phyloP scores from a whole-genome alignment of 1,140 invertebrate species.

The Aphidius ervi region DNA sequence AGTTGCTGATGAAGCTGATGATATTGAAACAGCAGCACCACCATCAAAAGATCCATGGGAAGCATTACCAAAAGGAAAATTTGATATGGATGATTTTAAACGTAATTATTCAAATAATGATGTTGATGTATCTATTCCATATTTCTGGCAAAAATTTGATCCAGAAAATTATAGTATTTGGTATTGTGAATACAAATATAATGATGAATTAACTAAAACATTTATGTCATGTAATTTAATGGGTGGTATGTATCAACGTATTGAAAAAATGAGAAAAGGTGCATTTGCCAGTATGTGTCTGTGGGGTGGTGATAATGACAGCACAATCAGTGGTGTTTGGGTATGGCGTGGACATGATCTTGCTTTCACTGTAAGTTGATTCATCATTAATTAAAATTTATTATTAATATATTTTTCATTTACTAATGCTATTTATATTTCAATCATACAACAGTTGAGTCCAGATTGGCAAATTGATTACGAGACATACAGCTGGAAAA shows the following conservation, averaged over 20 bases:
- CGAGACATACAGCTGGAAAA: slow-evolving; percentile 95
- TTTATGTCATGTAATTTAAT: slow-evolving; percentile 52
- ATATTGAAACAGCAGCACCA: slow-evolving; percentile 68
- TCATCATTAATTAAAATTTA: slow-evolving; percentile 13
- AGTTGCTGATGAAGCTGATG: slow-evolving; percentile 66
- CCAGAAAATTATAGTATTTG: slow-evolving; percentile 96
- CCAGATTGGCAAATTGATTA: slow-evolving; percentile 97
- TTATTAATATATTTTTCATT: neutral
- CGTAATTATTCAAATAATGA: slow-evolving; percentile 96
- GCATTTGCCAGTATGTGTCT: slow-evolving; percentile 91
- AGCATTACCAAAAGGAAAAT: slow-evolving; percentile 81
- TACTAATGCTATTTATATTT: neutral
- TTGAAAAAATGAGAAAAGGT: slow-evolving; percentile 97
- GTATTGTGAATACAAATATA: slow-evolving; percentile 96
- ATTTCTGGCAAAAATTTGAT: slow-evolving; percentile 99
- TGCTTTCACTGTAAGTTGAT: slow-evolving; percentile 72
- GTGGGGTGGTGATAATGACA: slow-evolving; percentile 91
- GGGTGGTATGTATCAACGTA: slow-evolving; percentile 89
- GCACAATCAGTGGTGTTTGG: slow-evolving; percentile 93
- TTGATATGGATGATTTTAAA: slow-evolving; percentile 97
- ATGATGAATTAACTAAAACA: slow-evolving; percentile 84
- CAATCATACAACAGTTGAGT: slow-evolving; percentile 63
- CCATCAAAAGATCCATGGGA: slow-evolving; percentile 92
- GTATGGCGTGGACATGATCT: slow-evolving; percentile 94
- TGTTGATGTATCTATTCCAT: slow-evolving; percentile 88